Evolutionary conservation across 2,797 vertebrate species (phyloP), one percentile per base, ranked within the genome.

Genomic region (Sylvilagus floridanus): DNA sequence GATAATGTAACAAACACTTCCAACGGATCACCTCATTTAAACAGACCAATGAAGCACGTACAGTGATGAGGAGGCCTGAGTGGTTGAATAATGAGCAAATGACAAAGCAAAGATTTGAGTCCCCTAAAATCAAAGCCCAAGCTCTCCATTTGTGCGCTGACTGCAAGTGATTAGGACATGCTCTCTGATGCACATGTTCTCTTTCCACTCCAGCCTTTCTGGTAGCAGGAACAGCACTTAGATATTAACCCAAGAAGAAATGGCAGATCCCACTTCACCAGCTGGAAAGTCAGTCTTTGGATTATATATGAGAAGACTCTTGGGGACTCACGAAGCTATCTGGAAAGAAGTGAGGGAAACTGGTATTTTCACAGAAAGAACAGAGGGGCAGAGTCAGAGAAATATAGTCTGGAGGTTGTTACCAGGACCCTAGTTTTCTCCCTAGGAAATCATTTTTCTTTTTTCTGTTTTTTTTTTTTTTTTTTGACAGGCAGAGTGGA

Each of bases 381-480:
- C n/a, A 78, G 37, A 66, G 9, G 24, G 22, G 1, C 21, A 42
- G n/a, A 89, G 14, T 12, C 35, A 83, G 57, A 86, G 47, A 92
- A 69, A 28, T 35, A 35, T 5, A 37, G 22, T 30, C 42, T 50
- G 72, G 47, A 5, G 21, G 68, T 14, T 76, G 17, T 73, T 47
- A 12, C 26, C 35, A 47, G 30, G 83, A 57, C 26, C 42, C 22
- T 87, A n/a, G 24, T 81, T 91, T 93, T 32, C 52, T 35, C 52
- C 66, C 63, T 73, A 30, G 19, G 72, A 94, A 83, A 90, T 57
- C n/a, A 16, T 28, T 63, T 76, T 92, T 65, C 71, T 35, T 35
- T 35, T 35, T 2, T 35, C n/a, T n/a, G n/a, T 35, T 35, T 35
- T 35, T 35, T 35, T 35, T n/a, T 35, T 2, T 35, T 35, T 35